These are phyloP conservation scores for Phoebastria nigripes DNA, from an alignment of 2,797 vertebrate species.

Conservation along the genomic window DNA sequence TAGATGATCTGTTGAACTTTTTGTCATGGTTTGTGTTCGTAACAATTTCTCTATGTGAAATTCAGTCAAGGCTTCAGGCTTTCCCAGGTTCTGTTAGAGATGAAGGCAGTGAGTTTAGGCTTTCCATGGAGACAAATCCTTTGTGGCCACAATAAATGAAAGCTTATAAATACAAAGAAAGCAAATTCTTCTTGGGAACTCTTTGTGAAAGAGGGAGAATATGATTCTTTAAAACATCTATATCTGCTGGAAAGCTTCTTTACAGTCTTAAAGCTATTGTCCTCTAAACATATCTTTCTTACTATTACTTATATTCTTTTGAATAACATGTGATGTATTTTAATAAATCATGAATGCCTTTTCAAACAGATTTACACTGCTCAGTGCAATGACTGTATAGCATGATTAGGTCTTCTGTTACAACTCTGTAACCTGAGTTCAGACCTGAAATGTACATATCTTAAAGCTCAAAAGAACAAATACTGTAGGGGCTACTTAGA, in stretches of 20 bases:
- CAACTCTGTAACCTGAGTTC: background rate
- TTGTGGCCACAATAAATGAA: background rate
- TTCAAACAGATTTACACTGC: background rate
- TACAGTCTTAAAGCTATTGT: background rate
- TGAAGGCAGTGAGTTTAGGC: background rate
- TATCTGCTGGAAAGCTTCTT: background rate
- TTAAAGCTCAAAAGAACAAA: background rate
- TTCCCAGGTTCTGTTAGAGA: background rate
- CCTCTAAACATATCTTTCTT: background rate
- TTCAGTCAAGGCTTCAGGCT: background rate
- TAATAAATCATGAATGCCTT: background rate
- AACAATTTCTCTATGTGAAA: background rate
- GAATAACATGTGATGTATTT: background rate
- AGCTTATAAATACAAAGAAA: background rate
- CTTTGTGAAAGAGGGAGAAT: background rate
- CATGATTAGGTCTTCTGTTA: background rate
- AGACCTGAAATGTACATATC: background rate
- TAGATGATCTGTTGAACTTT: background rate
- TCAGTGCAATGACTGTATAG: background rate
- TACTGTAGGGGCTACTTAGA: background rate
- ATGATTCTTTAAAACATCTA: background rate
- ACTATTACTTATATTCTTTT: background rate
- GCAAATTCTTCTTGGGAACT: background rate
- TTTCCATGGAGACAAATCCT: background rate
- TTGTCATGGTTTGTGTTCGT: background rate